These are phyloP conservation scores for Xiphophorus couchianus DNA, from an alignment of 2,113 vertebrate species.

Conservation along the genomic window DNA sequence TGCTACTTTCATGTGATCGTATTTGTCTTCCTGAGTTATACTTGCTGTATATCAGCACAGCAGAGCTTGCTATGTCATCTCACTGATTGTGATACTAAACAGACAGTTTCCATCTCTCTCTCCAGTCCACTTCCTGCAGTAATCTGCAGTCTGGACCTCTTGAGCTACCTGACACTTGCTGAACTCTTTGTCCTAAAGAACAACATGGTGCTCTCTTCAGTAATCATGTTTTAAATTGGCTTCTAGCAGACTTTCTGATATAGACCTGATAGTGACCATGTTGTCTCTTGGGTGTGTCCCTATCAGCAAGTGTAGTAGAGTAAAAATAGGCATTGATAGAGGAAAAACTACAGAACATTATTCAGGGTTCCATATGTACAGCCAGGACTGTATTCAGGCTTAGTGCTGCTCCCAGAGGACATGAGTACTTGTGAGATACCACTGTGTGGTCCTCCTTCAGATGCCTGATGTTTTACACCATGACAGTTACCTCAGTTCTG, in stretches of 20 bases:
- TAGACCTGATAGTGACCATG: slow-evolving; percentile 11
- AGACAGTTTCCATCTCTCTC: slow-evolving; percentile 38
- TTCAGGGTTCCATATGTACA: not conserved
- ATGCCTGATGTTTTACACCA: slow-evolving; percentile 27
- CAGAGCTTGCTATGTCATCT: slow-evolving; percentile 28
- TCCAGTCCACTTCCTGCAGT: not conserved
- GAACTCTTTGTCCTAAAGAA: not conserved
- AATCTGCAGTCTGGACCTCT: not conserved
- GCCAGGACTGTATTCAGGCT: not conserved
- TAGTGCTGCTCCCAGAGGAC: not conserved
- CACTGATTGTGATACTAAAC: slow-evolving; percentile 41
- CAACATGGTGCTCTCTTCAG: not conserved
- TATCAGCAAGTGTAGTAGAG: slow-evolving; percentile 8
- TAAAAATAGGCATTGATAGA: slow-evolving; percentile 22
- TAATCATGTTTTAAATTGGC: not conserved
- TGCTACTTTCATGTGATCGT: not conserved
- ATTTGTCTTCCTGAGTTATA: not conserved
- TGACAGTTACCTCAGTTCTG: slow-evolving; percentile 27
- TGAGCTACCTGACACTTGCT: not conserved
- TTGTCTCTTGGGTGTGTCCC: slow-evolving; percentile 9
- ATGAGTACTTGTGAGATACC: not conserved
- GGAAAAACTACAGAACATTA: slow-evolving; percentile 14
- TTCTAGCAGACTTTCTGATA: slow-evolving; percentile 3
- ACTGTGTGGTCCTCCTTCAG: not conserved
- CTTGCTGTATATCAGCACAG: slow-evolving; percentile 30